These are phyloP conservation scores for Cacoxenus indagator DNA, from an alignment of 2,888 invertebrate genomes.

Conservation along the genomic window DNA sequence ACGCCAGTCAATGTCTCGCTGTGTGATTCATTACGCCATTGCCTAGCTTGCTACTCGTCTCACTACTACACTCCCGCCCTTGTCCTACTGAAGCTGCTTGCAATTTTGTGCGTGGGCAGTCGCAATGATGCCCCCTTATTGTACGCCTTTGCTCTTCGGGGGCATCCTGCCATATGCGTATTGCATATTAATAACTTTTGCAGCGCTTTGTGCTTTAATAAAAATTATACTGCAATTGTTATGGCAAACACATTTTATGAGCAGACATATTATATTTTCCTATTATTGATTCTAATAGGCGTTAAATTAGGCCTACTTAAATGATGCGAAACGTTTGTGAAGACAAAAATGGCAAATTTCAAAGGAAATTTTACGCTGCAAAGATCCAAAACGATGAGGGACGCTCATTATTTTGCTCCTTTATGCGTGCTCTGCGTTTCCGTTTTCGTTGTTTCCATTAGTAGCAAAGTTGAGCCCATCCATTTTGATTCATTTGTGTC, in stretches of 20 bases:
- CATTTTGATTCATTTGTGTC: not conserved
- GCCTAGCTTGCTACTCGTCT: not conserved
- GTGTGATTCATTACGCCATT: not conserved
- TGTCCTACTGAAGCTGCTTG: not conserved
- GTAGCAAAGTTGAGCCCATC: not conserved
- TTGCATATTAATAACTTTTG: slow-evolving; percentile 13
- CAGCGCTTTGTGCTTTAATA: not conserved
- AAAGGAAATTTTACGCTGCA: slow-evolving; percentile 39
- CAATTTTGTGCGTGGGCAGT: not conserved
- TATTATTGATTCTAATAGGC: slow-evolving; percentile 6
- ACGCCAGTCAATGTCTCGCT: not conserved
- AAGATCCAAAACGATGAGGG: slow-evolving; percentile 44
- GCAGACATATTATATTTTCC: not conserved
- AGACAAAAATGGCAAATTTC: not conserved
- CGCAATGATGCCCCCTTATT: not conserved
- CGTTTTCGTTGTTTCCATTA: not conserved
- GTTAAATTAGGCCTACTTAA: not conserved
- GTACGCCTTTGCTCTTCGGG: not conserved
- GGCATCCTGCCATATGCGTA: slow-evolving; percentile 2
- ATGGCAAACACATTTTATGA: not conserved
- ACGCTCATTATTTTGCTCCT: not conserved
- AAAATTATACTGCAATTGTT: not conserved
- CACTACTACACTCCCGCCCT: not conserved
- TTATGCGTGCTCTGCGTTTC: not conserved
- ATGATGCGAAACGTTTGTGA: not conserved